These are phyloP conservation scores for Xestia ashworthii DNA, from an alignment of 2,888 invertebrate species.

Conservation along the genomic window DNA sequence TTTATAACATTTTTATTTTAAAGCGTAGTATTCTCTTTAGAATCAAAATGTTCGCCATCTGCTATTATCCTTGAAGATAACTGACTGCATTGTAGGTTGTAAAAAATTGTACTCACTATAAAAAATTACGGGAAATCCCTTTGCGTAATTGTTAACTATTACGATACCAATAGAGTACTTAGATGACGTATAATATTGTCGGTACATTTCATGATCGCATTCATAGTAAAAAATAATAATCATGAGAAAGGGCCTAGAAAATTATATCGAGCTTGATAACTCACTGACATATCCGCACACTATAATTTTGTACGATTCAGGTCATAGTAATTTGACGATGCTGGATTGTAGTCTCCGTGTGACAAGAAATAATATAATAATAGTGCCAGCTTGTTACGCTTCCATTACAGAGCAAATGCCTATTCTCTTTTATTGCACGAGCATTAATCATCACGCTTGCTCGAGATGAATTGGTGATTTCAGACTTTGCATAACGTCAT, in stretches of 20 bases:
- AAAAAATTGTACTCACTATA: background rate
- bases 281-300: constrained; percentile 16
- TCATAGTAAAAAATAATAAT: background rate
- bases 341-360: background rate
- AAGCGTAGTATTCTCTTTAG: background rate
- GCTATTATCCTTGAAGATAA: background rate
- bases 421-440: background rate
- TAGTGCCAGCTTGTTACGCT: background rate
- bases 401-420: background rate
- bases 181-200: constrained; percentile 1
- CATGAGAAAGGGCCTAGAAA: constrained; percentile 5
- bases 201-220: constrained; percentile 13
- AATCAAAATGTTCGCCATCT: background rate
- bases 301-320: constrained; percentile 47
- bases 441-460: background rate
- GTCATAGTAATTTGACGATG: constrained; percentile 40
- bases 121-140: background rate
- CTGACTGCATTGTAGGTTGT: background rate
- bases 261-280: constrained; percentile 24
- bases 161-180: background rate
- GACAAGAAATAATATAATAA: constrained; percentile 22
- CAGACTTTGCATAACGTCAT: background rate
- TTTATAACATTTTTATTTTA: background rate
- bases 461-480: background rate
- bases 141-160: constrained; percentile 7